A percentile compares a stretch with the other conserved stretches of the same genome.
These are phyloP conservation scores for Limnephilus auricula DNA, from an alignment of 2,888 invertebrate genomes.

Conservation along the genomic window DNA sequence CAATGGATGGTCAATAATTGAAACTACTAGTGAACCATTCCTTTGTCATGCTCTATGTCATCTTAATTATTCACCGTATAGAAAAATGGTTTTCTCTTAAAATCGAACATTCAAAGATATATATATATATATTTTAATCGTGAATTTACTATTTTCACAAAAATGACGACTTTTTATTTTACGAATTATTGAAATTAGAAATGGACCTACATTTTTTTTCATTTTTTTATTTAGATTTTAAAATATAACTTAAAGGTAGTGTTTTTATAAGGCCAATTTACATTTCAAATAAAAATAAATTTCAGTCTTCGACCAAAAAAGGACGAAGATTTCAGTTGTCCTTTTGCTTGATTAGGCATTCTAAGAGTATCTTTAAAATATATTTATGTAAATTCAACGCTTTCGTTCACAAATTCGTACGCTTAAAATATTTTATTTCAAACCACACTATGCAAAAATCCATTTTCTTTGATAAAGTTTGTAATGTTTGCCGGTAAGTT, in stretches of 20 bases:
- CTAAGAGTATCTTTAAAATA: background rate
- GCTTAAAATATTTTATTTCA: background rate
- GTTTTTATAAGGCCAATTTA: background rate
- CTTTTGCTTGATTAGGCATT: background rate
- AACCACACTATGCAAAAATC: background rate
- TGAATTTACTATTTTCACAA: background rate
- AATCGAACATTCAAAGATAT: background rate
- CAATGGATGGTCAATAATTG: background rate
- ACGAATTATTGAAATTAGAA: background rate
- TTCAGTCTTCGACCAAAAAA: no score
- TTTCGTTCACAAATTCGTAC: background rate
- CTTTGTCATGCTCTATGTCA: background rate
- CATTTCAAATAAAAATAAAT: background rate
- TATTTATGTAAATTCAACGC: no score
- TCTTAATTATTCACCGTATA: background rate
- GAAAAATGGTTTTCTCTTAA: background rate
- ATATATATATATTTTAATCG: background rate
- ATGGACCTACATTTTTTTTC: background rate
- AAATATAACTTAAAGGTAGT: background rate
- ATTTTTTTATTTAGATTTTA: no score
- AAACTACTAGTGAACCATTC: background rate
- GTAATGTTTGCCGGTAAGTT: background rate
- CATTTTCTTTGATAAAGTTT: background rate
- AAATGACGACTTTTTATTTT: background rate
- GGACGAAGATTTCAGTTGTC: background rate